phyloP scores from a whole-genome alignment of 2,113 vertebrate species.

The Columba livia region DNA sequence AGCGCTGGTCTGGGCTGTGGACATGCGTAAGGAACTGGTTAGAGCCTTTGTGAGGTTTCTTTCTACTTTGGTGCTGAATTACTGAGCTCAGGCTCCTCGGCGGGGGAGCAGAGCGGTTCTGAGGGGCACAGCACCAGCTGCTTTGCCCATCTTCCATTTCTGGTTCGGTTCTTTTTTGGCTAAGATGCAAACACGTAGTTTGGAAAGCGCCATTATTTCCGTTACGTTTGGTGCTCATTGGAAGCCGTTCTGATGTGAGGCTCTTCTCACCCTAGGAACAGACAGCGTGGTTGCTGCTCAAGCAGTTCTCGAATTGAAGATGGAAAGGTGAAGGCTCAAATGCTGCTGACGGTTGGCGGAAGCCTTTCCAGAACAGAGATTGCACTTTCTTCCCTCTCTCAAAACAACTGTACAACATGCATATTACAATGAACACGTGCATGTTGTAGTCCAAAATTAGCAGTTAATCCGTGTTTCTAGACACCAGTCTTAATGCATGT shows the following conservation, averaged over 20 bases:
- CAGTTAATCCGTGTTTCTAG: background rate
- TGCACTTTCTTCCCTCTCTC: background rate
- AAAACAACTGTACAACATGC: fast-evolving
- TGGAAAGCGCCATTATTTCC: background rate
- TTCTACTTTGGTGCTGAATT: background rate
- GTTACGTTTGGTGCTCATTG: fast-evolving
- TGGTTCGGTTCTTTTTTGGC: background rate
- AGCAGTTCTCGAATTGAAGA: background rate
- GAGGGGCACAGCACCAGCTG: background rate
- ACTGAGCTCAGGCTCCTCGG: background rate
- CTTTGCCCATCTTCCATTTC: background rate
- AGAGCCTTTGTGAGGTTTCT: background rate
- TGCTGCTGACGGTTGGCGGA: background rate
- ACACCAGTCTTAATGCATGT: background rate
- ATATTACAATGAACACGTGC: background rate
- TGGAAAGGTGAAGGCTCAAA: background rate
- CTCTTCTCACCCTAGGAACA: background rate
- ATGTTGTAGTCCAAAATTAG: background rate
- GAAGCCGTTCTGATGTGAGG: background rate
- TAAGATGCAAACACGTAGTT: background rate
- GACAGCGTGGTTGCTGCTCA: background rate
- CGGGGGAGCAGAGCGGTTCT: too few species aligned
- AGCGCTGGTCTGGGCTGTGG: background rate
- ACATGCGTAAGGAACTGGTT: background rate
- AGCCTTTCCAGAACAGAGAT: background rate